Base-by-base conservation (phyloP, 2,797 vertebrate species). In the Microctenopoma lineatum region DNA sequence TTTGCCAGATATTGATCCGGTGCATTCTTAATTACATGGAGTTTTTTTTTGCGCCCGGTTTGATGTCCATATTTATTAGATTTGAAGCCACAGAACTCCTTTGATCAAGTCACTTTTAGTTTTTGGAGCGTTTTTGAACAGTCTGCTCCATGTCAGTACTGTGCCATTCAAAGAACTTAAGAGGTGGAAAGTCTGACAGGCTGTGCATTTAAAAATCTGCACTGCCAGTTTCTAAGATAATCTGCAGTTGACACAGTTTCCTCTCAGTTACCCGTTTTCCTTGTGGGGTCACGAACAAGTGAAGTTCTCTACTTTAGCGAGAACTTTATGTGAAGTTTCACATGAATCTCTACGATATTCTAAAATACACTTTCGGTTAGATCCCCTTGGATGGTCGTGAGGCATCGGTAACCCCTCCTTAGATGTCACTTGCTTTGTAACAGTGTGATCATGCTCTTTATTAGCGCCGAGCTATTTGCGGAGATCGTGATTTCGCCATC, bases 61-160 rank as follows among this genome's bases (percentile, higher is more conserved):
- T 21, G 1, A 21, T 21, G 2, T 29, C 27, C 27, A 29, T 29
- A 29, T 29, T 29, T 29, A 29, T 29, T 29, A 29, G 27, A 29
- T 29, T 29, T 6, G 27, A 29, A 29, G 27, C 27, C 4, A 29
- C 27, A 48, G 27, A 38, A 5, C 13, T 39, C 16, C 27, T 81
- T 77, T 83, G 70, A 87, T 79, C 61, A 7, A 39, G 38, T 41
- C 44, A 25, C 58, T 39, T 65, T 74, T 45, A 52, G 53, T 56
- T 73, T 76, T 59, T 29, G 13, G 61, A 61, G 9, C 18, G 38
- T 25, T 64, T 62, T 32, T 25, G 48, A 36, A 21, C 27, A 74
- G 27, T 25, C 13, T 45, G 41, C 50, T 65, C 26, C 32, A 13
- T 47, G 29, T 77, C 60, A 67, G 25, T 36, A 41, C 45, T 41